Percentiles rank a stretch among this genome's conserved stretches.
These are phyloP conservation scores for Xerus rutilus DNA, from an alignment of 2,797 vertebrate genomes.

Conservation along the genomic window DNA sequence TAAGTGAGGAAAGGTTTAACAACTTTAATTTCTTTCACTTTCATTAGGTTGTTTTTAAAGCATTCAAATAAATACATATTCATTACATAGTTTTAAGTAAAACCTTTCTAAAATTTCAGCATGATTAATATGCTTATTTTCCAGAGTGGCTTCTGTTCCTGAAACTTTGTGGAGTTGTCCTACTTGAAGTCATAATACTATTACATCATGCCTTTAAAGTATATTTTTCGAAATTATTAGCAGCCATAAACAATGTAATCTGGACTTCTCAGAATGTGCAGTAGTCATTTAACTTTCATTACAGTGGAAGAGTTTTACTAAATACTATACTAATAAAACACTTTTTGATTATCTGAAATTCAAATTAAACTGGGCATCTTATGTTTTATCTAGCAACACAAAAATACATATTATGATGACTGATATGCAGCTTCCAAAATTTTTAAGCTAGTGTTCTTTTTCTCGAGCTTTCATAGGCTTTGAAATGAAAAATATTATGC, in stretches of 20 bases:
- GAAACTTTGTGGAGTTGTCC: not conserved
- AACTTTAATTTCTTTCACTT: not conserved
- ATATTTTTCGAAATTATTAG: not conserved
- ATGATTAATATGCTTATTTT: not conserved
- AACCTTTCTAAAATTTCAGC: not conserved
- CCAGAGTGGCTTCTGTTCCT: not conserved
- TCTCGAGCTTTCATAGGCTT: not conserved
- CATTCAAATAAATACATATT: not conserved
- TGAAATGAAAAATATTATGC: not conserved
- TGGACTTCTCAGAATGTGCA: not conserved
- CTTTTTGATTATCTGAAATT: not conserved
- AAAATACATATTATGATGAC: not conserved
- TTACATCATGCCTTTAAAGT: not conserved
- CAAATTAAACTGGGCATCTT: not conserved
- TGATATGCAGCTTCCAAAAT: not conserved
- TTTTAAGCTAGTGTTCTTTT: not conserved
- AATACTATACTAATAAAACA: not conserved
- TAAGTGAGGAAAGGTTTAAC: not conserved
- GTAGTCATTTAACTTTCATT: not conserved
- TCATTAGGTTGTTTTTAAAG: not conserved
- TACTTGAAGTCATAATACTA: not conserved
- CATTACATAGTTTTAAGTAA: not conserved
- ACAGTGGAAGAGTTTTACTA: not conserved
- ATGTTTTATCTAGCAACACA: not conserved
- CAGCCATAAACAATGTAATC: not conserved